Evolutionary conservation across 2,113 vertebrate genomes (phyloP).

Genomic region (Rhinoptilus africanus): DNA sequence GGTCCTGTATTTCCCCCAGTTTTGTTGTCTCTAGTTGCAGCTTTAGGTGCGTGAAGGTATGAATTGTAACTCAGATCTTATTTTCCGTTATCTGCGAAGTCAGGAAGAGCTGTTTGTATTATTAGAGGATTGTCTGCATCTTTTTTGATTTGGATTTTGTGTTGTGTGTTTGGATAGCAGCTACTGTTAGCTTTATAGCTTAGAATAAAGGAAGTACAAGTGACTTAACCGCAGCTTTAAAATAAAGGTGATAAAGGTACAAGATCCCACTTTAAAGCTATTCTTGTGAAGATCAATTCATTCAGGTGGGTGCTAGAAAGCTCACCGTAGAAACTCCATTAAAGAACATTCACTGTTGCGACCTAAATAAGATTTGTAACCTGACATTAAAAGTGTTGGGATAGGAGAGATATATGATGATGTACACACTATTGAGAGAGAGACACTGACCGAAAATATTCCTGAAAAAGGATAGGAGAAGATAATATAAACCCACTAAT

Average conservation of each 20-base stretch:
- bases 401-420: not conserved
- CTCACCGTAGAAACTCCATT: not conserved
- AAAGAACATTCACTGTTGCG: not conserved
- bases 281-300: constrained; percentile 15
- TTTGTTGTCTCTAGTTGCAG: not conserved
- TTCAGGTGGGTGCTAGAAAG: constrained; percentile 15
- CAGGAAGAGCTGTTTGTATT: not conserved
- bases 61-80: not conserved
- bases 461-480: not conserved
- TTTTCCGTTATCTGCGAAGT: not conserved
- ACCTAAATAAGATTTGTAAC: not conserved
- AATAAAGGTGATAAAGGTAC: constrained; percentile 35
- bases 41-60: not conserved
- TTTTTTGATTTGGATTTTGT: not conserved
- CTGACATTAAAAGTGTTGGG: not conserved
- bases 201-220: not conserved
- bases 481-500: not conserved
- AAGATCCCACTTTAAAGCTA: constrained; percentile 9
- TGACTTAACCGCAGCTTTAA: constrained; percentile 47
- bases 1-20: not conserved
- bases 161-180: constrained; percentile 20
- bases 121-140: not conserved
- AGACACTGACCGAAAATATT: not conserved
- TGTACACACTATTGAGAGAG: not conserved
- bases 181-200: constrained; percentile 11